phyloP scores from a whole-genome alignment of 2,888 invertebrate genomes.

The Miltochrista miniata region DNA sequence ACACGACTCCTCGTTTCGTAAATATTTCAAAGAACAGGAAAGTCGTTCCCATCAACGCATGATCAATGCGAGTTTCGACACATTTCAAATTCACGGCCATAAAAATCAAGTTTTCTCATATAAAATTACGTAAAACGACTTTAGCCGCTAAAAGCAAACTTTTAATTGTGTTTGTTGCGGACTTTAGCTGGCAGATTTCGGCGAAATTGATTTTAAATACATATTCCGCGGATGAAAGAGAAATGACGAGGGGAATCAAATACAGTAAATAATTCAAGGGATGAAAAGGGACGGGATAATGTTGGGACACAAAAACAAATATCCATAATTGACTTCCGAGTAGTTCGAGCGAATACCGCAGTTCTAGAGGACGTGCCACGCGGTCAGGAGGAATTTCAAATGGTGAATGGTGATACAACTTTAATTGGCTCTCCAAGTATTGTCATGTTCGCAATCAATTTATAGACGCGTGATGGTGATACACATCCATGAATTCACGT shows the following conservation, averaged over 20 bases:
- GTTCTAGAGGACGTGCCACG: too few species aligned
- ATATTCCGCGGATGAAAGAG: background rate
- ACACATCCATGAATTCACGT: background rate
- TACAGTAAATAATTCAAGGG: conserved; percentile 2
- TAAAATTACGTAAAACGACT: conserved; percentile 8
- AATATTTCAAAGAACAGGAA: background rate
- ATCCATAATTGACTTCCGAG: too few species aligned
- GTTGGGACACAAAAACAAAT: background rate
- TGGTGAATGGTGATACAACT: too few species aligned
- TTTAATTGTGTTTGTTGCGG: conserved; percentile 10
- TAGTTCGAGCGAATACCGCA: too few species aligned
- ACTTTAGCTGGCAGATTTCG: background rate
- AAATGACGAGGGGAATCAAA: background rate
- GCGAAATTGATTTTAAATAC: conserved; percentile 6
- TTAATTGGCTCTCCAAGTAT: too few species aligned
- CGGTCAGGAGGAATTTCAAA: too few species aligned
- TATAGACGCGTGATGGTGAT: too few species aligned
- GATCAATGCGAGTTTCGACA: background rate
- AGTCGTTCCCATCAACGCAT: conserved; percentile 4
- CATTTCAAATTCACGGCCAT: background rate
- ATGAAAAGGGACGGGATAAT: background rate
- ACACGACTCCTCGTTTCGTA: too few species aligned
- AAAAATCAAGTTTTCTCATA: conserved; percentile 4
- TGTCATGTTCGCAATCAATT: too few species aligned
- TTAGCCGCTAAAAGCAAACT: conserved; percentile 3